Conservation (phyloP, 1,140 invertebrate species). For the Phymastichus coffea region DNA sequence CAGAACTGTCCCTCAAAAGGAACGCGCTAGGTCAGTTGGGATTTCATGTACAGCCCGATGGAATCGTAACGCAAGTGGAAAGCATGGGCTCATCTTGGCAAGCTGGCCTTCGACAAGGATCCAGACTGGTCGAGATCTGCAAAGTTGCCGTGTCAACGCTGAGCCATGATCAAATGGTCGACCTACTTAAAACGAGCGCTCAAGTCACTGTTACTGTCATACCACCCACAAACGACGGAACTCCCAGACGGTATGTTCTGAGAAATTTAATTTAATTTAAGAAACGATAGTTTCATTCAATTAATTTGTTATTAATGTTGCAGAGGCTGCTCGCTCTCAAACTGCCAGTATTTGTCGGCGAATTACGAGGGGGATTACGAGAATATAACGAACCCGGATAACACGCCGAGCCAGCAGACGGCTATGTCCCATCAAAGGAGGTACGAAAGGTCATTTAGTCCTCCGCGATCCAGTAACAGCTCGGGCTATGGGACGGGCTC, state of each 20-base stretch:
- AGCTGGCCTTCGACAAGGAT: constrained; percentile 86
- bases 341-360: constrained; percentile 67
- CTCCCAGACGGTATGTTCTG: constrained; percentile 61
- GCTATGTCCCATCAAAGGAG: constrained; percentile 60
- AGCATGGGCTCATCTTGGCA: constrained; percentile 82
- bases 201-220: constrained; percentile 84
- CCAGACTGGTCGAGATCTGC: constrained; percentile 89
- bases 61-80: constrained; percentile 92
- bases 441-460: constrained; percentile 75
- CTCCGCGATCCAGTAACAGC: constrained; percentile 79
- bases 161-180: constrained; percentile 91
- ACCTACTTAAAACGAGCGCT: constrained; percentile 86
- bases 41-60: constrained; percentile 95
- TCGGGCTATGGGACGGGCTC: constrained; percentile 83
- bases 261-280: neutral
- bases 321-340: constrained; percentile 69
- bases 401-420: constrained; percentile 59
- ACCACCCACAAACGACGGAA: constrained; percentile 70
- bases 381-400: constrained; percentile 60
- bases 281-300: neutral
- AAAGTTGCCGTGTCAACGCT: constrained; percentile 87
- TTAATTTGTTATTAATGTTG: constrained; percentile 15
- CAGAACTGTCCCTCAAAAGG: constrained; percentile 73
- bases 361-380: constrained; percentile 74
- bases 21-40: constrained; percentile 86